Conservation (phyloP, 1,140 invertebrate genomes). For the Danaus melanippus region DNA sequence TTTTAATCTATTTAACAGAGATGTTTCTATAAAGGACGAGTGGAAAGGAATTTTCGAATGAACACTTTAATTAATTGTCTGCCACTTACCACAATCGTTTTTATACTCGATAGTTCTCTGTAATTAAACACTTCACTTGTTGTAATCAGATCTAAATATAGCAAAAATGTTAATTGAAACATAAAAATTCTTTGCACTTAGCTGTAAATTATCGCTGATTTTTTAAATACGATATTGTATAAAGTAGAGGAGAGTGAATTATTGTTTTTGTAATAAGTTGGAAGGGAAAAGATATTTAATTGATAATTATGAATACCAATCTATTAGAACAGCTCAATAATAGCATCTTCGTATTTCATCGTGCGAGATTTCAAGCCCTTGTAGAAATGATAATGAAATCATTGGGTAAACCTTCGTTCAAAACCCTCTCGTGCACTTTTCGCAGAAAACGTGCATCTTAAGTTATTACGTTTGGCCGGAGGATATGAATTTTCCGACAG, state of each 20-base stretch:
- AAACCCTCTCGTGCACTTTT: slow-evolving; percentile 25
- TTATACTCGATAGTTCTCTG: slow-evolving; percentile 3
- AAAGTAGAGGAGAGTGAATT: no score
- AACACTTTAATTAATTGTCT: slow-evolving; percentile 10
- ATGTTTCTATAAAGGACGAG: no score
- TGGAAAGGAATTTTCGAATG: no score
- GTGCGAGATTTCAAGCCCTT: no score
- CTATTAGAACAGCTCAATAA: no score
- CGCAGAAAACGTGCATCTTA: slow-evolving; percentile 23
- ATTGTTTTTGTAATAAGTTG: no score
- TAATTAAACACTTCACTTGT: slow-evolving; percentile 19
- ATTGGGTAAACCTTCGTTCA: slow-evolving; percentile 16
- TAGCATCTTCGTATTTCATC: no score
- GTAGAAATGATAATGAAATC: slow-evolving; percentile 10
- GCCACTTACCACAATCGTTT: slow-evolving; percentile 9
- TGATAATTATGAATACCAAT: no score
- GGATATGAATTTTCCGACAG: slow-evolving; percentile 24
- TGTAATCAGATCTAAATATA: slow-evolving; percentile 17
- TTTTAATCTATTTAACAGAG: no score
- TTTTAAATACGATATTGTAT: no score
- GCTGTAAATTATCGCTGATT: no score
- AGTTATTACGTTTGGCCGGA: slow-evolving; percentile 22
- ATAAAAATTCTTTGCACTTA: slow-evolving; percentile 7
- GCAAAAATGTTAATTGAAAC: slow-evolving; percentile 20
- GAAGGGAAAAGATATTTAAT: no score